These are phyloP conservation scores for Anguilla anguilla DNA, from an alignment of 2,797 vertebrate species.

Conservation along the genomic window DNA sequence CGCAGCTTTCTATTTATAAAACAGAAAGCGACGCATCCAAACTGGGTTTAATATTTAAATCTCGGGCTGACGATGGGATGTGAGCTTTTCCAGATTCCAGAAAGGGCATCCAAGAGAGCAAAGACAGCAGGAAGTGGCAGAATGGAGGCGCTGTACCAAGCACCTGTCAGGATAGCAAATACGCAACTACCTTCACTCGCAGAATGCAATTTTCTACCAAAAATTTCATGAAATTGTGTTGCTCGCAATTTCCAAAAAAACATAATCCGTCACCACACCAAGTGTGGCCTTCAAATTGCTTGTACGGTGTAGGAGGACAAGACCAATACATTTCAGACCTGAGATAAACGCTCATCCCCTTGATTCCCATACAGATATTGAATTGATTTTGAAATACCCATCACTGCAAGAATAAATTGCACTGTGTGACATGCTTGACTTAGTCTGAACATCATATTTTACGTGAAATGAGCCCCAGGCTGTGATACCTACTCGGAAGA, in stretches of 20 bases:
- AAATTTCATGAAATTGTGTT: not conserved
- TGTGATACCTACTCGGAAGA: no score
- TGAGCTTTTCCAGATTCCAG: slow-evolving; percentile 10
- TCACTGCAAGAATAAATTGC: not conserved
- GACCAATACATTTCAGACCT: not conserved
- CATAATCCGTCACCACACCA: not conserved
- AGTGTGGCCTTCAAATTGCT: not conserved
- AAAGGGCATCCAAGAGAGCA: slow-evolving; percentile 4
- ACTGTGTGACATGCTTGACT: not conserved
- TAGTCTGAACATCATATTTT: not conserved
- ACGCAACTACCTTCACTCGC: not conserved
- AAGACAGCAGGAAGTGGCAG: not conserved
- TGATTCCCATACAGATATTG: not conserved
- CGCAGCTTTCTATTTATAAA: slow-evolving; percentile 31
- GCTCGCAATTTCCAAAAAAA: no score
- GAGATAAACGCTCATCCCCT: not conserved
- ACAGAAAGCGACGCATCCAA: slow-evolving; percentile 16
- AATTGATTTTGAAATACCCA: not conserved
- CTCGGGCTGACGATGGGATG: not conserved
- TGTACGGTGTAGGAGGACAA: not conserved
- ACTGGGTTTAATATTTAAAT: slow-evolving; percentile 1
- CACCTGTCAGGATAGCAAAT: not conserved
- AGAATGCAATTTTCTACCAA: not conserved
- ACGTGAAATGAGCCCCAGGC: not conserved
- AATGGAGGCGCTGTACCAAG: not conserved